Base-by-base conservation (phyloP, 2,888 invertebrate genomes). In the Epinotia brunnichana region DNA sequence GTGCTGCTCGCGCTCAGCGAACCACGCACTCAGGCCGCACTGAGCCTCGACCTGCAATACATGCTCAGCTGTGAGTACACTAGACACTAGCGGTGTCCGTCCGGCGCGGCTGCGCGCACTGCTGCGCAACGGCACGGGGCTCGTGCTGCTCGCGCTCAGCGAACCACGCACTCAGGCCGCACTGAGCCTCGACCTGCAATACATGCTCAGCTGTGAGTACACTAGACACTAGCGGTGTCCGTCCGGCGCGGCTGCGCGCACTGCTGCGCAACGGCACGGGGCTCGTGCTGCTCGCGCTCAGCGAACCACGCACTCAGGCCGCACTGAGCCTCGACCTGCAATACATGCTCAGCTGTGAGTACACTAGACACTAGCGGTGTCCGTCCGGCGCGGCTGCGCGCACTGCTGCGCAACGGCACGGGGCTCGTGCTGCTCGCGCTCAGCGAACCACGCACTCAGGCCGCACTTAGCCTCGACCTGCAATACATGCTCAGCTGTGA, bases 291-390 rank as follows among this genome's bases (percentile, higher is more conserved):
- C 82, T 93, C 17, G 84, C 87, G 0, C 74, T 83, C 7, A 0
- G 82, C 85, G 0, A 68, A 81, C 0, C 77, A 9, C 51, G 74
- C 1, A 82, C 88, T 3, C 91, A 88, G 62, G 85, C 84, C 10
- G 88, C 89, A 79, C 76, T 93, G 24, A 82, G 85, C 0, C 84
- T 90, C 62, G 88, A 91, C 24, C 77, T 92, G 67, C 83, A 87
- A 11, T 85, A 87, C 73, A 69, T 90, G 56, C 85, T 92, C 2
- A 29, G 54, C 66, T 78, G 81, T 81, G 19, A 79, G 80, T 79
- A 41, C 35, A 35, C 9, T 35, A 35, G 35, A 44, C 1, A 44
- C 15, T 15, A 15, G 44, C 15, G 44, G 44, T 13, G 15, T 4
- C 21, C 21, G 21, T 24, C 21, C 21, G 21, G 21, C 21, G 21